A percentile compares a stretch with the other conserved stretches of the same genome.
These are phyloP conservation scores for Protonemura montana DNA, from an alignment of 2,888 invertebrate species.

Conservation along the genomic window DNA sequence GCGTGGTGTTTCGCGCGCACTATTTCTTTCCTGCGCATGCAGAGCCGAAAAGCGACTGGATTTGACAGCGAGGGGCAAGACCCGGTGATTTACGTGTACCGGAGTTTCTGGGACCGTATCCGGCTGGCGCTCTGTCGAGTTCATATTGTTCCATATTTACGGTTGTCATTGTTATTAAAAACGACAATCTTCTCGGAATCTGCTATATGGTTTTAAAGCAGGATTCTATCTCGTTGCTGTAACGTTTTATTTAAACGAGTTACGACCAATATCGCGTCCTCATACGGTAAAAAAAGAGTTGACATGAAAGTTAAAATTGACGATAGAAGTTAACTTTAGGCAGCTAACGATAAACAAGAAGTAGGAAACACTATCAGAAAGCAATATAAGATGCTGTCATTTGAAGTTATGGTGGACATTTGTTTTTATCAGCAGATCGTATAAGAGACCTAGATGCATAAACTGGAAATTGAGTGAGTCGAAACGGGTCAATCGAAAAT, in stretches of 20 bases:
- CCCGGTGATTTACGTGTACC: background rate
- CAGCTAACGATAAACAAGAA: background rate
- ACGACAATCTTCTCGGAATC: background rate
- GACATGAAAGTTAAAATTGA: background rate
- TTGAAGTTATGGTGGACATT: background rate
- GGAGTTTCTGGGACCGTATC: background rate
- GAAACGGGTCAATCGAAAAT: background rate
- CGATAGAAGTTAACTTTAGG: background rate
- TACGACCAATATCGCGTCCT: background rate
- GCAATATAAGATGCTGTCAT: background rate
- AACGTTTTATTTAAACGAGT: slow-evolving; percentile 12
- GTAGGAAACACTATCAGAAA: background rate
- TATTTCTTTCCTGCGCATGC: background rate
- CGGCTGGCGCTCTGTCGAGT: background rate
- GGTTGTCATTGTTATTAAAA: background rate
- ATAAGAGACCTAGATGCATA: background rate
- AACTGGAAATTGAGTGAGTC: background rate
- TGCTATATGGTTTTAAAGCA: background rate
- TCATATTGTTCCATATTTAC: slow-evolving; percentile 7
- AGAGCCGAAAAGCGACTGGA: background rate
- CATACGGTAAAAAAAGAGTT: background rate
- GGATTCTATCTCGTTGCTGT: background rate
- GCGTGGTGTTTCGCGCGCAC: background rate
- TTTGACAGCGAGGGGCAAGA: background rate
- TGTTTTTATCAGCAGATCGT: background rate